A percentile compares a stretch with the other conserved stretches of the same genome.
phyloP scores from a whole-genome alignment of 2,888 invertebrate species.

The Syritta pipiens region DNA sequence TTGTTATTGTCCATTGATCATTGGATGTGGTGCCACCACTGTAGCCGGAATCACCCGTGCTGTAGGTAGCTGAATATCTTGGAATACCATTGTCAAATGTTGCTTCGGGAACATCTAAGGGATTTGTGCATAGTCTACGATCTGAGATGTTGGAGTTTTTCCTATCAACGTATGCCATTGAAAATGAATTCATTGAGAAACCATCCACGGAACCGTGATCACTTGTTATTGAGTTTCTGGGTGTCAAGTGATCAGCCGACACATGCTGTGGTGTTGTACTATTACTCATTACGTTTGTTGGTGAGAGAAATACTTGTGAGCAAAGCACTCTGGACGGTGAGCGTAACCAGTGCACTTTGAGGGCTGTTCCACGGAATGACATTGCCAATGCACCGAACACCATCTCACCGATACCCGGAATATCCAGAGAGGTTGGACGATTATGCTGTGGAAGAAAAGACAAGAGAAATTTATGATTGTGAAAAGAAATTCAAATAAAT shows the following conservation, averaged over 20 bases:
- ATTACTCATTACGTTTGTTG: conserved; percentile 73
- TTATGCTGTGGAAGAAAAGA: conserved; percentile 80
- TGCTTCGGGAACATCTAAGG: conserved; percentile 76
- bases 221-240: conserved; percentile 77
- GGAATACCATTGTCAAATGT: conserved; percentile 68
- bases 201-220: conserved; percentile 78
- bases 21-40: conserved; percentile 74
- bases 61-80: conserved; percentile 75
- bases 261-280: conserved; percentile 29
- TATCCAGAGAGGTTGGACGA: conserved; percentile 84
- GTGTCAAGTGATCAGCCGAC: conserved; percentile 70
- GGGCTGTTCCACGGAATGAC: conserved; percentile 91
- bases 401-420: conserved; percentile 91
- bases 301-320: conserved; percentile 83
- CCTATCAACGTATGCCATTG: conserved; percentile 75
- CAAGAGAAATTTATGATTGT: neutral
- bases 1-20: conserved; percentile 75
- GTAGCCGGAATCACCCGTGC: conserved; percentile 78
- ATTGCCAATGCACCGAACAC: conserved; percentile 94
- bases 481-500: neutral
- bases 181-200: conserved; percentile 78
- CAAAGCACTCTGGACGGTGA: conserved; percentile 81
- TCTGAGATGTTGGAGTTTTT: conserved; percentile 73
- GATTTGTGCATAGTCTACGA: conserved; percentile 72
- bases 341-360: conserved; percentile 85